phyloP scores from a whole-genome alignment of 2,888 invertebrate species.

The Ypsolopha scabrella region DNA sequence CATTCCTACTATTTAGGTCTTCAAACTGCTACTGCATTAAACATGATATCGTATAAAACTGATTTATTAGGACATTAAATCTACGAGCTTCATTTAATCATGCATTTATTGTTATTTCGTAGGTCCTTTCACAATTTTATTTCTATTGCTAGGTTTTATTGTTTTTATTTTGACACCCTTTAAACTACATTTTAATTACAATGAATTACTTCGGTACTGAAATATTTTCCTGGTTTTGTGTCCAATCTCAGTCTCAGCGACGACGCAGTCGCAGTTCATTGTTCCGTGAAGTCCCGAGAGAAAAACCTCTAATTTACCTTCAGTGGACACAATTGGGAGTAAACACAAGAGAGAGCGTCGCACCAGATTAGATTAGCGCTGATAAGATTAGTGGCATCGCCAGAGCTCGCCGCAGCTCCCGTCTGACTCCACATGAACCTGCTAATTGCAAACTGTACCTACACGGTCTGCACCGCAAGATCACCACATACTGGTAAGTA shows the following conservation, averaged over 20 bases:
- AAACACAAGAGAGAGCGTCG: conserved; percentile 64
- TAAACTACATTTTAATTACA: too few relatives aligned
- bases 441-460: conserved; percentile 42
- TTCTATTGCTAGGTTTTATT: neutral
- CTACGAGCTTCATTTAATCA: neutral
- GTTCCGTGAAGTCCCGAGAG: conserved; percentile 39
- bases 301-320: conserved; percentile 61
- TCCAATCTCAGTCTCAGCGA: conserved; percentile 7
- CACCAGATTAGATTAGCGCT: conserved; percentile 59
- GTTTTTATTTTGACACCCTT: neutral
- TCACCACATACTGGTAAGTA: neutral
- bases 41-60: neutral
- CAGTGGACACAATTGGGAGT: conserved; percentile 67
- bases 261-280: conserved; percentile 34
- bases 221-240: neutral
- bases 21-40: neutral
- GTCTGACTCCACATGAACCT: conserved; percentile 36
- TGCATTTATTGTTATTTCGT: neutral
- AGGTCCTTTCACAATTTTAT: neutral
- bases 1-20: neutral
- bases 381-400: conserved; percentile 62
- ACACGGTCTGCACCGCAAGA: conserved; percentile 11
- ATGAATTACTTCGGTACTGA: too few relatives aligned
- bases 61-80: conserved; percentile 1
- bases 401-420: conserved; percentile 15